Evolutionary conservation across 2,888 invertebrate species (phyloP).

Genomic region (Netelia inedita): DNA sequence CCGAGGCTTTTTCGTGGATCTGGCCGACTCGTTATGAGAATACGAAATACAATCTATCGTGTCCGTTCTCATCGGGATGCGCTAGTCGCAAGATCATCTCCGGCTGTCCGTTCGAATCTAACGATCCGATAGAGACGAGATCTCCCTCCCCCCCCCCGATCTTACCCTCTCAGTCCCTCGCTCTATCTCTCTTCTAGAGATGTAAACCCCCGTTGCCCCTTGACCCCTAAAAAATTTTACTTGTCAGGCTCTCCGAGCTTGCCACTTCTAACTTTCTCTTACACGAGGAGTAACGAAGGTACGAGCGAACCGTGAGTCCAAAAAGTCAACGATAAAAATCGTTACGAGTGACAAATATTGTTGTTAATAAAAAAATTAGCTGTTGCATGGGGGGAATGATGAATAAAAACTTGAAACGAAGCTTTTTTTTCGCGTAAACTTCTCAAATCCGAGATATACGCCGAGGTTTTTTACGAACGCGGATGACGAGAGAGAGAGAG

Average conservation of each 20-base stretch:
- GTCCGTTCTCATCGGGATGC: slow-evolving; percentile 54
- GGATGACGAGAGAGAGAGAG: not conserved
- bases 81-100: not conserved
- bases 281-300: slow-evolving; percentile 14
- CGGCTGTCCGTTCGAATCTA: slow-evolving; percentile 51
- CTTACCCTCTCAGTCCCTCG: not conserved
- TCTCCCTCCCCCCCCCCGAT: slow-evolving; percentile 8
- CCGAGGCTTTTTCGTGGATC: slow-evolving; percentile 17
- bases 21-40: slow-evolving; percentile 1
- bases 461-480: not conserved
- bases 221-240: slow-evolving; percentile 49
- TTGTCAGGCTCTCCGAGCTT: slow-evolving; percentile 8
- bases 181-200: not conserved
- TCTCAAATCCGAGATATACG: slow-evolving; percentile 16
- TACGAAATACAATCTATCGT: slow-evolving; percentile 13
- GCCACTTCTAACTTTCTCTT: slow-evolving; percentile 37
- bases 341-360: too few species aligned
- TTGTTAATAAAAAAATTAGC: too few species aligned
- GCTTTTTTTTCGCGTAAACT: slow-evolving; percentile 27
- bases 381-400: too few species aligned
- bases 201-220: slow-evolving; percentile 36
- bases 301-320: not conserved
- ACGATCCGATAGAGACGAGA: slow-evolving; percentile 57
- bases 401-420: too few species aligned
- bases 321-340: not conserved